Conservation (phyloP, 1,140 invertebrate species). For the Globodera ellingtonae region DNA sequence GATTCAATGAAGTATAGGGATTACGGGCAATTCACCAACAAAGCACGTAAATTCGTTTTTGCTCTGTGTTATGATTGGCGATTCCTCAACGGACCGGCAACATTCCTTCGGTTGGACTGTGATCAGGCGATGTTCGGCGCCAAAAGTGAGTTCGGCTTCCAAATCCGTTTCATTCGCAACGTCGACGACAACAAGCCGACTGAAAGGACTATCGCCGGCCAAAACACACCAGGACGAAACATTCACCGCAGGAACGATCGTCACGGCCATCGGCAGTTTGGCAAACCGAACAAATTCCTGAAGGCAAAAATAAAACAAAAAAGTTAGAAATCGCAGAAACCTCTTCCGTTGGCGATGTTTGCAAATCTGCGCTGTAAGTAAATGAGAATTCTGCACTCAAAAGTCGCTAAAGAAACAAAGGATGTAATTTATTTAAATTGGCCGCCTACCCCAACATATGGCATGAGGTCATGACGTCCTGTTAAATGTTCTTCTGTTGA, state of each 20-base stretch:
- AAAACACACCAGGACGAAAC: slow-evolving; percentile 62
- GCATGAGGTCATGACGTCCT: slow-evolving; percentile 59
- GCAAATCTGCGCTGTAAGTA: slow-evolving; percentile 56
- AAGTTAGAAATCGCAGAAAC: not conserved
- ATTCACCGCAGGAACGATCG: slow-evolving; percentile 61
- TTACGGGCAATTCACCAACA: no score
- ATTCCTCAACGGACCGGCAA: slow-evolving; percentile 50
- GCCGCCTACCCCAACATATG: slow-evolving; percentile 55
- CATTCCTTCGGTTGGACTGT: slow-evolving; percentile 60
- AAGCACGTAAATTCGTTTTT: no score
- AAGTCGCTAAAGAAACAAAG: slow-evolving; percentile 47
- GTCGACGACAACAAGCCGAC: slow-evolving; percentile 58
- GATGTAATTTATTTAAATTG: not conserved
- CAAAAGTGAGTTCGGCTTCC: slow-evolving; percentile 61
- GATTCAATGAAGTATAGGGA: no score
- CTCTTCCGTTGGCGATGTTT: slow-evolving; percentile 37
- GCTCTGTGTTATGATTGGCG: not conserved
- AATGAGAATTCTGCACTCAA: slow-evolving; percentile 56
- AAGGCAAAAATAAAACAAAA: not conserved
- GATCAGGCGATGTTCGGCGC: slow-evolving; percentile 43
- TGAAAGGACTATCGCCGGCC: slow-evolving; percentile 56
- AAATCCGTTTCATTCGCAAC: slow-evolving; percentile 61
- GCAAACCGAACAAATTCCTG: slow-evolving; percentile 50
- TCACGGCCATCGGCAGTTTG: slow-evolving; percentile 54
- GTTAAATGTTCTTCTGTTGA: slow-evolving; percentile 36